These are phyloP conservation scores for Drosophila aldrichi DNA, from an alignment of 2,888 invertebrate species.

Conservation along the genomic window DNA sequence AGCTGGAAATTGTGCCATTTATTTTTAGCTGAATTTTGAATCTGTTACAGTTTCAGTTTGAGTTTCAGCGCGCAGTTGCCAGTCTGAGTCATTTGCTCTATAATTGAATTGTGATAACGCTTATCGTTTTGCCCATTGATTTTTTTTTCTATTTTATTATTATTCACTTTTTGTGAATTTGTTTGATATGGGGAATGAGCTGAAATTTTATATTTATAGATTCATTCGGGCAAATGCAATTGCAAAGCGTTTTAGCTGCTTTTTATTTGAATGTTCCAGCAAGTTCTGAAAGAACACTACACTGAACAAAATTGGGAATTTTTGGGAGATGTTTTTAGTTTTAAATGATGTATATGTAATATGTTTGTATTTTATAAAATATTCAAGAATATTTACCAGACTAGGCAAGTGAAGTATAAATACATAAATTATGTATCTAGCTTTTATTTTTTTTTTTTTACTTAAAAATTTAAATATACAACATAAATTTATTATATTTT, in stretches of 20 bases:
- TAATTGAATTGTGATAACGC: constrained; percentile 28
- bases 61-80: constrained; percentile 1
- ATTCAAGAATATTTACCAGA: too few relatives aligned
- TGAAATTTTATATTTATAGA: not conserved
- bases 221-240: not conserved
- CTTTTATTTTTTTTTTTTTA: too few relatives aligned
- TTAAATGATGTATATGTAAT: too few relatives aligned
- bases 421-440: too few relatives aligned
- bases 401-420: too few relatives aligned
- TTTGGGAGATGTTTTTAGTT: too few relatives aligned
- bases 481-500: too few relatives aligned
- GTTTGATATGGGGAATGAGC: not conserved
- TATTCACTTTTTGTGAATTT: not conserved
- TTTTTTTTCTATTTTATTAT: not conserved
- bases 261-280: not conserved
- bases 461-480: too few relatives aligned
- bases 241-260: not conserved
- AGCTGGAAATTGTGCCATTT: constrained; percentile 67
- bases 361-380: too few relatives aligned
- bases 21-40: constrained; percentile 54
- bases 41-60: not conserved
- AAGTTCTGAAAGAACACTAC: not conserved
- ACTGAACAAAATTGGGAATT: not conserved
- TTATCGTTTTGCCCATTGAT: constrained; percentile 12
- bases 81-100: constrained; percentile 8